These are phyloP conservation scores for Prosapia bicincta DNA, from an alignment of 2,888 invertebrate genomes.

Conservation along the genomic window DNA sequence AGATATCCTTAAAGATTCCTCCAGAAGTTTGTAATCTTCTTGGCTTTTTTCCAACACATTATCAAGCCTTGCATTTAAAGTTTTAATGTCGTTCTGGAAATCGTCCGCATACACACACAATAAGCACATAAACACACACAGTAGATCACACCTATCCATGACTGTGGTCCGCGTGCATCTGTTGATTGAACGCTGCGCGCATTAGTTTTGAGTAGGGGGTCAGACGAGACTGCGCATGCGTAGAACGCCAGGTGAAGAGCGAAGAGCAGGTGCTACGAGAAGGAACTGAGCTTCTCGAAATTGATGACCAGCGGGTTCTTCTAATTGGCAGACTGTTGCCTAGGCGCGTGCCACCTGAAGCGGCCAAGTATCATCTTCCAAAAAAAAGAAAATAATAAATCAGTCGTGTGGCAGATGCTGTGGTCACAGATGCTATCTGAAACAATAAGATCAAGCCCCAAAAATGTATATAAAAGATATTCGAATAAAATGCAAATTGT, in stretches of 20 bases:
- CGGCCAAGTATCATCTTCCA: not conserved
- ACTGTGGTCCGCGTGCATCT: not conserved
- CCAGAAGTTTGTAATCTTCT: conserved; percentile 53
- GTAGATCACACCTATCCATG: not conserved
- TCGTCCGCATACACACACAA: not conserved
- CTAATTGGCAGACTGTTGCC: not conserved
- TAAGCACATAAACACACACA: not conserved
- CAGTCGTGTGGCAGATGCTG: not conserved
- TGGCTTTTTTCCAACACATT: not conserved
- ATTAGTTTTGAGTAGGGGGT: not conserved
- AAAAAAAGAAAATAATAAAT: not conserved
- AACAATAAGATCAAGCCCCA: no score
- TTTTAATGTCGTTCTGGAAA: not conserved
- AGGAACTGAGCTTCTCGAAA: not conserved
- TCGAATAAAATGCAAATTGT: no score
- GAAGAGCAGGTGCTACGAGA: not conserved
- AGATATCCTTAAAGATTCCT: conserved; percentile 51
- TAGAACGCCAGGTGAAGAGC: not conserved
- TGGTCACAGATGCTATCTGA: not conserved
- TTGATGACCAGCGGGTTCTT: conserved; percentile 2
- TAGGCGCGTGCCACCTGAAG: conserved; percentile 1
- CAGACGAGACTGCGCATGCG: not conserved
- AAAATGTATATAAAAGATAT: no score
- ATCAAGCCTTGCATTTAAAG: not conserved
- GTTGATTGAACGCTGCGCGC: not conserved